Percentiles rank a stretch among this genome's conserved stretches.
Conservation (phyloP, 30 jellyfish, hydroid and myxozoan genomes). For the Turritopsis dohrnii region DNA sequence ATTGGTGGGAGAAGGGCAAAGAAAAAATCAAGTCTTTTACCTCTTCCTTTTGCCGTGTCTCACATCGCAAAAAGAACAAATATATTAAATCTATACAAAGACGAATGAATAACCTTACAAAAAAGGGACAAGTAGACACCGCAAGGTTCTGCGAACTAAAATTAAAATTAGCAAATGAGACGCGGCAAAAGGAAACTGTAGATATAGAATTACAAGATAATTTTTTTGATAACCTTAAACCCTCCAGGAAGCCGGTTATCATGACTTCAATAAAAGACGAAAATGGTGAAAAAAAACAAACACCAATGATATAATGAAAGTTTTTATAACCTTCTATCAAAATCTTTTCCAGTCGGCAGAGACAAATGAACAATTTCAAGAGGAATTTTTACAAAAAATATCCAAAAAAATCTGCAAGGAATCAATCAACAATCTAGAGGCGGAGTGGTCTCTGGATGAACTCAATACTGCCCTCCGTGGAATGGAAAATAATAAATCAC, state of each 20-base stretch:
- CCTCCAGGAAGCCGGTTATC: not conserved
- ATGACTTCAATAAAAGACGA: not conserved
- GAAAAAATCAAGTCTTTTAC: not conserved
- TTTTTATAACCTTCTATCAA: too few relatives aligned
- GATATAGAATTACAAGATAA: not conserved
- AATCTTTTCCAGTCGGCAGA: not conserved
- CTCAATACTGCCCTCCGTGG: not conserved
- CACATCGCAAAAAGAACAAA: not conserved
- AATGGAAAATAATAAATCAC: not conserved
- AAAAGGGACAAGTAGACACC: not conserved
- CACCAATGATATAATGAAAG: not conserved
- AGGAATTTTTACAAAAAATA: not conserved
- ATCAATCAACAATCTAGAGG: not conserved
- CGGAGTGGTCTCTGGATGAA: not conserved
- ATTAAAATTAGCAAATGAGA: not conserved
- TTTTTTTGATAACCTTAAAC: not conserved
- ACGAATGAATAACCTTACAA: not conserved
- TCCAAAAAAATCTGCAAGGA: not conserved
- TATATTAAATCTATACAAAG: not conserved
- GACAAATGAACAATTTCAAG: not conserved
- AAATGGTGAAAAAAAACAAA: not conserved
- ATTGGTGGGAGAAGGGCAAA: not conserved
- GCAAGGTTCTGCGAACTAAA: not conserved
- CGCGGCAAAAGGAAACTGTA: not conserved
- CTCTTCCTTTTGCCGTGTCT: not conserved